Conservation (phyloP, 2,797 vertebrate genomes). For the Staurois parvus region DNA sequence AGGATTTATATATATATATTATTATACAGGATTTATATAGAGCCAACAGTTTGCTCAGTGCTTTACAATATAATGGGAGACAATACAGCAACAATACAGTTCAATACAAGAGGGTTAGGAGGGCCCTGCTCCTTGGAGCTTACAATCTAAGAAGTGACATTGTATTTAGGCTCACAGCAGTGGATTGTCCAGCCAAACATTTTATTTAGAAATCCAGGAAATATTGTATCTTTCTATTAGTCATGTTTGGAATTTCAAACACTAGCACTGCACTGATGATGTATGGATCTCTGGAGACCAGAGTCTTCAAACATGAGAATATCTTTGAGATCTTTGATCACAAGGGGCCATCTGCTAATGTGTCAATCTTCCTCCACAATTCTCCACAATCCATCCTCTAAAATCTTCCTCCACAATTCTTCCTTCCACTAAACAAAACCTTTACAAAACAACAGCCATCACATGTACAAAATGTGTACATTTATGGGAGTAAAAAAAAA, state of each 20-base stretch:
- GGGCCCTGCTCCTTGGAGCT: too few relatives aligned
- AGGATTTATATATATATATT: too few relatives aligned
- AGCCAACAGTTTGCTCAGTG: too few relatives aligned
- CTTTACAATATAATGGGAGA: too few relatives aligned
- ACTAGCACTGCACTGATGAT: background rate
- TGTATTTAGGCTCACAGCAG: background rate
- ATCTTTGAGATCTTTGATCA: conserved; percentile 32
- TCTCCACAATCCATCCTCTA: too few relatives aligned
- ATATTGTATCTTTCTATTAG: conserved; percentile 1
- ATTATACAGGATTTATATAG: too few relatives aligned
- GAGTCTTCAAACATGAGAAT: conserved; percentile 18
- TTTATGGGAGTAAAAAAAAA: too few relatives aligned
- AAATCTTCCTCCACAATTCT: conserved; percentile 22
- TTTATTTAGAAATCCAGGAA: background rate
- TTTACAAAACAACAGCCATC: too few relatives aligned
- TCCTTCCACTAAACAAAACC: background rate
- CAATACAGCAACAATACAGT: too few relatives aligned
- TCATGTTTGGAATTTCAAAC: conserved; percentile 1
- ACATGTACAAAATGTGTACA: too few relatives aligned
- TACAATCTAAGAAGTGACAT: background rate
- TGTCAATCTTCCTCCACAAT: conserved; percentile 30
- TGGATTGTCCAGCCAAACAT: background rate
- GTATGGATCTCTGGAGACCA: background rate
- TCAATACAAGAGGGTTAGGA: too few relatives aligned
- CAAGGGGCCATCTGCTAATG: conserved; percentile 35